Conservation (phyloP, 2,113 vertebrate species). For the Nothocercus nigrocapillus region DNA sequence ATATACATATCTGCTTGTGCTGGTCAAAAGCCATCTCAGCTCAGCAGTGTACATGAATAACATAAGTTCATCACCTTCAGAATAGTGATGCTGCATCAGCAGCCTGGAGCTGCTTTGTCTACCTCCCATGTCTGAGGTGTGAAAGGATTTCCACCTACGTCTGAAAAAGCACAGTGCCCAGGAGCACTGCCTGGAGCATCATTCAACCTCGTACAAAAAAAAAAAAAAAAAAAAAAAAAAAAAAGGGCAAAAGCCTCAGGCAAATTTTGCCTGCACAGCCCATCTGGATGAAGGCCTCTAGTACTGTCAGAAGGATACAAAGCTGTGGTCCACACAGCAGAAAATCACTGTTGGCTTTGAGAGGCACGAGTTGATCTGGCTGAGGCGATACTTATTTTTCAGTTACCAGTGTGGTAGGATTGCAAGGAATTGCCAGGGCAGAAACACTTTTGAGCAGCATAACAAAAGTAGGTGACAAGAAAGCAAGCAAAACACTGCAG, state of each 20-base stretch:
- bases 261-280: background rate
- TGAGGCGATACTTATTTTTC: background rate
- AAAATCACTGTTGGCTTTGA: background rate
- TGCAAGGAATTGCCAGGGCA: background rate
- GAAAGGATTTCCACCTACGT: background rate
- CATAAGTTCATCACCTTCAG: background rate
- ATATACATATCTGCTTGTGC: accelerated
- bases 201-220: background rate
- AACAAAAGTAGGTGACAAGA: background rate
- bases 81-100: background rate
- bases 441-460: no score
- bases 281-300: background rate
- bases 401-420: background rate
- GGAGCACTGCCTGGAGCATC: background rate
- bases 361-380: background rate
- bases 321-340: background rate
- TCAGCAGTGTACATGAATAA: background rate
- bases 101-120: background rate
- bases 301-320: background rate
- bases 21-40: background rate
- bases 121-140: background rate
- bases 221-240: background rate
- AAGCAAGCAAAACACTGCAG: background rate
- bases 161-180: background rate
- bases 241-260: background rate